Conservation (phyloP, 2,797 vertebrate genomes). For the Spinibarbus caldwelli region DNA sequence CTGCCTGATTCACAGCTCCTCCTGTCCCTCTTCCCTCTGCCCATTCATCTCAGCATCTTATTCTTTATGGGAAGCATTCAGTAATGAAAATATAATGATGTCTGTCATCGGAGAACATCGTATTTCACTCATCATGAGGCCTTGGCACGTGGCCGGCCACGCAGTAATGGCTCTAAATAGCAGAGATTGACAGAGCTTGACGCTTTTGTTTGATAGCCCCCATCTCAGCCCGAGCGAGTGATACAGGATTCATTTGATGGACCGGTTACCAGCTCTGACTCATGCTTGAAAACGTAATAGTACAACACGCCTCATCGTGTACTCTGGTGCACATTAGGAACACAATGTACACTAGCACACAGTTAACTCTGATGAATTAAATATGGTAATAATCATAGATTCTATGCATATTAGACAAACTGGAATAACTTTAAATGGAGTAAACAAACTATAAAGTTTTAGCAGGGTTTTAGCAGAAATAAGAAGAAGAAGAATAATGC, state of each 20-base stretch:
- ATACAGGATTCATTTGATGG: slow-evolving; percentile 40
- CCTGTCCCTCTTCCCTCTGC: background rate
- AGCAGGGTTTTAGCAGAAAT: background rate
- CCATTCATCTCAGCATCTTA: slow-evolving; percentile 28
- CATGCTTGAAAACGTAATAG: background rate
- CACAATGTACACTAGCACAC: background rate
- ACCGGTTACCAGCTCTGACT: slow-evolving; percentile 28
- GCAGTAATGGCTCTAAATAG: slow-evolving; percentile 40
- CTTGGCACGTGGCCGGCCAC: background rate
- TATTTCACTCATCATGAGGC: slow-evolving; percentile 45
- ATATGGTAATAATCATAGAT: slow-evolving; percentile 17
- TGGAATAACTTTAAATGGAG: background rate
- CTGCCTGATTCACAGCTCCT: slow-evolving; percentile 37
- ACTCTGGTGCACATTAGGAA: background rate
- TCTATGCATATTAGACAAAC: slow-evolving; percentile 1
- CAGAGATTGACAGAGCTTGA: slow-evolving; percentile 37
- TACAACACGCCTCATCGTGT: background rate
- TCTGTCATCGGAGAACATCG: slow-evolving; percentile 16
- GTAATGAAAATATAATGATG: slow-evolving; percentile 48
- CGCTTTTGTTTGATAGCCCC: slow-evolving; percentile 40
- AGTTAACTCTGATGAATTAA: slow-evolving; percentile 19
- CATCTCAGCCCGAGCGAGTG: slow-evolving; percentile 1
- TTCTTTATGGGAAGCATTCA: slow-evolving; percentile 25
- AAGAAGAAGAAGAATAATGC: no score
- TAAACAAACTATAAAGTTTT: background rate